A percentile compares a stretch with the other conserved stretches of the same genome.
These are phyloP conservation scores for Apteryx mantelli DNA, from an alignment of 2,113 vertebrate species.

Conservation along the genomic window DNA sequence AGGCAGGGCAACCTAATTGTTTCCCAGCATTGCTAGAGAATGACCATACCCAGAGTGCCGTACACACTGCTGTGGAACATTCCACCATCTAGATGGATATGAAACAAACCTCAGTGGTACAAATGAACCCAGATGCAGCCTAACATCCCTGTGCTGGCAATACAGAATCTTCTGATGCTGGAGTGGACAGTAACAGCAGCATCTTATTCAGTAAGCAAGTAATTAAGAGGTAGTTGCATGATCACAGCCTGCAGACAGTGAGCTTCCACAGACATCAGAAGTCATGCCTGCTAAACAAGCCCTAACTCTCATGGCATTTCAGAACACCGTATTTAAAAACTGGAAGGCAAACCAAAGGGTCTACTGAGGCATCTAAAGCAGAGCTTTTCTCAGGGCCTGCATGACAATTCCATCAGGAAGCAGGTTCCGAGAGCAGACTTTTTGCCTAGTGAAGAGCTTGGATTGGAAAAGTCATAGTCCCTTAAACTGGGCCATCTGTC, in stretches of 20 bases:
- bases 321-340: not conserved
- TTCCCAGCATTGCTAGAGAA: not conserved
- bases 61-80: not conserved
- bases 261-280: not conserved
- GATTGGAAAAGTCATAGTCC: not conserved
- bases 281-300: not conserved
- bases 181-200: not conserved
- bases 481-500: not conserved
- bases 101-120: not conserved
- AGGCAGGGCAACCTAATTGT: not conserved
- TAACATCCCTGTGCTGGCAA: not conserved
- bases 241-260: not conserved
- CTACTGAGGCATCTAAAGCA: not conserved
- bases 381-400: not conserved
- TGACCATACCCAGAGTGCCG: not conserved
- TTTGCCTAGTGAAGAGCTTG: not conserved
- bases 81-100: not conserved
- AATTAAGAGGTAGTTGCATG: not conserved
- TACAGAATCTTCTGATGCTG: not conserved
- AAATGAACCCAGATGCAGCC: not conserved
- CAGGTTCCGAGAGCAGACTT: not conserved
- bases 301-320: not conserved
- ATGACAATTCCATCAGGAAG: not conserved
- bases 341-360: not conserved
- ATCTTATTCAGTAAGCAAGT: not conserved